Evolutionary conservation across 2,888 invertebrate species (phyloP), one percentile per base, ranked within the genome.

Genomic region (Dascillus cervinus): DNA sequence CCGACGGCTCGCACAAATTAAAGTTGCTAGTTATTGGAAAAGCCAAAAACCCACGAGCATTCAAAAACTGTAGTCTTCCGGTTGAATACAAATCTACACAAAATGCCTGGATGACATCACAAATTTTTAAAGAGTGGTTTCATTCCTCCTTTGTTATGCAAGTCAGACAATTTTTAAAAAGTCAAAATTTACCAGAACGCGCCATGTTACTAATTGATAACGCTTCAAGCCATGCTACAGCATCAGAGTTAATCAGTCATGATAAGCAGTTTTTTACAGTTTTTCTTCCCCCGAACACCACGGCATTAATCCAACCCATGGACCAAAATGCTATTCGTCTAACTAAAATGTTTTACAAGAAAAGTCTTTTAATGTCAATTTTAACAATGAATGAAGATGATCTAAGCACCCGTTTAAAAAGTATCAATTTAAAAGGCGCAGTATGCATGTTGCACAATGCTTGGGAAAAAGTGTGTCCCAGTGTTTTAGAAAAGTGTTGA

Each of bases 201-300:
- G 26, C 29, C 10, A 13, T 37, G 15, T 27, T 37, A 20, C 5
- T 32, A 15, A n/a, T 25, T n/a, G 37, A 29, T 20, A 37, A 32
- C 23, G 12, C n/a, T 3, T 22, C 29, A 2, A 9, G 29, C 21
- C 25, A 32, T 27, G 20, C 22, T 5, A 19, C 21, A 19, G 10
- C 24, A 10, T 22, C 29, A 21, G 27, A 37, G 26, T 17, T 39
- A 14, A 33, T 10, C 27, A 41, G 33, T 19, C 32, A 44, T 11
- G 23, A 43, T 41, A 27, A 26, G 25, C 5, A 32, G 25, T 32
- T 36, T 26, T 11, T 27, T 12, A 30, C 30, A 24, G 14, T 36
- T 11, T 43, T 39, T 37, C 24, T 41, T 12, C 36, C 39, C 28
- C 34, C 36, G 31, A 43, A 43, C 22, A 24, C 25, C 29, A 39